A percentile compares a stretch with the other conserved stretches of the same genome.
Evolutionary conservation across 2,888 invertebrate genomes (phyloP).

Genomic region (Dicycla oo): DNA sequence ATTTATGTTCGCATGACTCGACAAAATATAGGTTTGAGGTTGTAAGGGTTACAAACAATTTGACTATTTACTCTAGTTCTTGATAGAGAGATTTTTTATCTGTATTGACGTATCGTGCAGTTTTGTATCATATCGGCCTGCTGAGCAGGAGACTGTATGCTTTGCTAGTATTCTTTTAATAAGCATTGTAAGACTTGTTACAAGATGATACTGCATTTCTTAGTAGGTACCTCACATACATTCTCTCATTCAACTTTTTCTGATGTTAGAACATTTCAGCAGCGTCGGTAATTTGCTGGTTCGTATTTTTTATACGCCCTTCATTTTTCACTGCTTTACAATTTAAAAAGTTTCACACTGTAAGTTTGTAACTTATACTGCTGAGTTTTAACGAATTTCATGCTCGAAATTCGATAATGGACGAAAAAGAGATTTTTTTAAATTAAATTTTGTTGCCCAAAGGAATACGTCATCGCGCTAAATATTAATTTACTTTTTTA

Average conservation of each 20-base stretch:
- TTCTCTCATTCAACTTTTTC: neutral
- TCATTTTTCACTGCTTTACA: neutral
- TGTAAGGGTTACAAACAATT: too few species aligned
- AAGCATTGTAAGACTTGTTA: neutral
- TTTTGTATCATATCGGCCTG: neutral
- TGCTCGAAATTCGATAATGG: constrained; percentile 54
- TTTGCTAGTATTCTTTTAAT: neutral
- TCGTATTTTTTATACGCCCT: neutral
- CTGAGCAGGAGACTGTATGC: neutral
- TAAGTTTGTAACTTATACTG: constrained; percentile 21
- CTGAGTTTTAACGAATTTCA: constrained; percentile 37
- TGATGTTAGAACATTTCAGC: neutral
- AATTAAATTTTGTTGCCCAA: constrained; percentile 45
- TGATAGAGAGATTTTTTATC: neutral
- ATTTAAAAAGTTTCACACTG: neutral
- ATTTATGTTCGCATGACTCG: too few species aligned
- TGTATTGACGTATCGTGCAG: neutral
- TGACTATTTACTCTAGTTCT: neutral
- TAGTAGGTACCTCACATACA: neutral
- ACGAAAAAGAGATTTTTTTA: constrained; percentile 40
- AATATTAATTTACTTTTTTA: constrained; percentile 28
- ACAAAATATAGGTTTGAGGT: too few species aligned
- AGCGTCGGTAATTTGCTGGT: neutral
- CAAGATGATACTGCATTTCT: neutral
- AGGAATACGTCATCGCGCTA: constrained; percentile 36